A percentile compares a stretch with the other conserved stretches of the same genome.
These are phyloP conservation scores for Sesamia nonagrioides DNA, from an alignment of 1,140 invertebrate genomes.

Conservation along the genomic window DNA sequence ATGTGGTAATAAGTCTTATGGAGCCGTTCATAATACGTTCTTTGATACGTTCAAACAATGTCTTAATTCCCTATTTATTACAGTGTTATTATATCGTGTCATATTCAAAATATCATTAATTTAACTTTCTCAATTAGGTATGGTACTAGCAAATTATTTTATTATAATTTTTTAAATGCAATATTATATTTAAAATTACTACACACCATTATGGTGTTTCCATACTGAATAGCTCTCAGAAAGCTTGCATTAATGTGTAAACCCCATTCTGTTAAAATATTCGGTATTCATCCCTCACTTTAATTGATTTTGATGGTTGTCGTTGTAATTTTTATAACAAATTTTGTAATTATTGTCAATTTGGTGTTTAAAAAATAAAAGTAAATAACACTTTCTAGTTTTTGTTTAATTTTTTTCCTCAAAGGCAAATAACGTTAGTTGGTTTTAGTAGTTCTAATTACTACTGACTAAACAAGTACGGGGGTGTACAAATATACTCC, in stretches of 20 bases:
- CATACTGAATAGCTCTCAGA: not conserved
- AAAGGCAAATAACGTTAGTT: not conserved
- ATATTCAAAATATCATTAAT: not conserved
- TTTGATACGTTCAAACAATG: slow-evolving; percentile 30
- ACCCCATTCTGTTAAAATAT: not conserved
- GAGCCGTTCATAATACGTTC: not conserved
- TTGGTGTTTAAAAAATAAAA: slow-evolving; percentile 49
- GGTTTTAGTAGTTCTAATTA: not conserved
- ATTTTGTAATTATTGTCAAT: slow-evolving; percentile 48
- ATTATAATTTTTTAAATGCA: not conserved
- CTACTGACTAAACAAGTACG: not conserved
- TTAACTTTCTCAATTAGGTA: not conserved
- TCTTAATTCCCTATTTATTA: slow-evolving; percentile 11
- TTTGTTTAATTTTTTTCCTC: slow-evolving; percentile 4
- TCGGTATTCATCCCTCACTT: not conserved
- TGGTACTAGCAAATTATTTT: not conserved
- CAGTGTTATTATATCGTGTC: not conserved
- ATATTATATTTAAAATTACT: not conserved
- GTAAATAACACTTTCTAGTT: slow-evolving; percentile 17
- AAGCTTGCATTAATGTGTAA: not conserved
- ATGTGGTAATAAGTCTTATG: too few relatives aligned
- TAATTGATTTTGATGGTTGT: slow-evolving; percentile 29
- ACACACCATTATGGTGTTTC: not conserved
- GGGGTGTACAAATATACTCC: not conserved
- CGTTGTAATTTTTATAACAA: slow-evolving; percentile 46